These are phyloP conservation scores for Numenius arquata DNA, from an alignment of 2,113 vertebrate species.

Conservation along the genomic window DNA sequence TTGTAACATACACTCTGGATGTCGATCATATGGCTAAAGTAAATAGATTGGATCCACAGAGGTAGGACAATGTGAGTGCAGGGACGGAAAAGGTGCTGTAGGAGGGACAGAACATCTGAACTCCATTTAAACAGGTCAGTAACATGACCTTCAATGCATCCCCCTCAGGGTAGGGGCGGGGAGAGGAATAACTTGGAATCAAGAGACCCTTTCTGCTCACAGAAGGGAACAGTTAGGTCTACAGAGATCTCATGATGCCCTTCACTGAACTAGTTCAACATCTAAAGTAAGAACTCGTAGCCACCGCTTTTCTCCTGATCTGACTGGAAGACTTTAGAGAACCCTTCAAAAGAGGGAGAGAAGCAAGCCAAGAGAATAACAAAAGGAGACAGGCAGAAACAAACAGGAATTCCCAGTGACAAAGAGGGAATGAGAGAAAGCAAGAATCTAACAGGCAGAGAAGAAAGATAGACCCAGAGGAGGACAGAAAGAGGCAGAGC, in stretches of 20 bases:
- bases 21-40: neutral
- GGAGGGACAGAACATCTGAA: neutral
- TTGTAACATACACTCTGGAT: neutral
- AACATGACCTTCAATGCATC: slow-evolving; percentile 30
- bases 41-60: neutral
- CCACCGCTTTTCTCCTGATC: slow-evolving; percentile 11
- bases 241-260: slow-evolving; percentile 31
- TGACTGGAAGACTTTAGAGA: neutral
- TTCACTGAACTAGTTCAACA: neutral
- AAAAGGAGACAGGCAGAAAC: neutral
- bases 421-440: neutral
- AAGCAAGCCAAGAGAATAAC: neutral
- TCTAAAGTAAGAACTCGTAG: neutral
- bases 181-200: slow-evolving; percentile 5
- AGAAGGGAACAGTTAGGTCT: neutral
- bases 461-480: neutral
- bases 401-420: neutral
- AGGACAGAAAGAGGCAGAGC: neutral
- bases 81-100: neutral
- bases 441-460: neutral
- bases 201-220: neutral
- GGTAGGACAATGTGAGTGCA: neutral
- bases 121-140: neutral
- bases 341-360: neutral
- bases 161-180: neutral